Conservation (phyloP, 2,888 invertebrate genomes). For the Macrophya alboannulata region DNA sequence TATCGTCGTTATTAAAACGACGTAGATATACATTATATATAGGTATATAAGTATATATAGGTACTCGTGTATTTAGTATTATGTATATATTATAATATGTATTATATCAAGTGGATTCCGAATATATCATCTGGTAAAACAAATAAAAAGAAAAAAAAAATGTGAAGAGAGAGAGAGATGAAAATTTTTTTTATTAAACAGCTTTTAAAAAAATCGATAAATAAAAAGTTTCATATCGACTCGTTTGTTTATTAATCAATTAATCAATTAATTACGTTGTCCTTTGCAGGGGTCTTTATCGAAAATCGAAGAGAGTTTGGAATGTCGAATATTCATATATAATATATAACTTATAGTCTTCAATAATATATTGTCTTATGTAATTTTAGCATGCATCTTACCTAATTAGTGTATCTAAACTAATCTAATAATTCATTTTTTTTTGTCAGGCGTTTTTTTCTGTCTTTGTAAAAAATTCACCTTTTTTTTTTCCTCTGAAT, state of each 20-base stretch:
- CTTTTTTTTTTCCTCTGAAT: constrained; percentile 16
- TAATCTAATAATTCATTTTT: constrained; percentile 49
- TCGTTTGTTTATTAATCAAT: not conserved
- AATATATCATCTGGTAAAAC: not conserved
- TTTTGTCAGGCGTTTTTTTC: not conserved
- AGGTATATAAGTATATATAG: not conserved
- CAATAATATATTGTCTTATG: constrained; percentile 32
- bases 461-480: not conserved
- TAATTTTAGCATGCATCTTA: constrained; percentile 52
- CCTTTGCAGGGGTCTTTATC: not conserved
- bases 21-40: not conserved
- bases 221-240: too few species aligned
- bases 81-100: constrained; percentile 6
- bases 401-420: constrained; percentile 6
- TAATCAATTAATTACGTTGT: not conserved
- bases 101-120: not conserved
- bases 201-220: too few species aligned
- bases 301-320: not conserved
- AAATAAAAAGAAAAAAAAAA: not conserved
- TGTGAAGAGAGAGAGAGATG: not conserved
- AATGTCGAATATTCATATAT: not conserved
- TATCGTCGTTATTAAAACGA: not conserved
- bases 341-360: not conserved
- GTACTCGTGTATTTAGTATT: not conserved
- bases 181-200: too few species aligned